phyloP scores from a whole-genome alignment of 2,113 vertebrate species.

The Gambusia holbrooki region DNA sequence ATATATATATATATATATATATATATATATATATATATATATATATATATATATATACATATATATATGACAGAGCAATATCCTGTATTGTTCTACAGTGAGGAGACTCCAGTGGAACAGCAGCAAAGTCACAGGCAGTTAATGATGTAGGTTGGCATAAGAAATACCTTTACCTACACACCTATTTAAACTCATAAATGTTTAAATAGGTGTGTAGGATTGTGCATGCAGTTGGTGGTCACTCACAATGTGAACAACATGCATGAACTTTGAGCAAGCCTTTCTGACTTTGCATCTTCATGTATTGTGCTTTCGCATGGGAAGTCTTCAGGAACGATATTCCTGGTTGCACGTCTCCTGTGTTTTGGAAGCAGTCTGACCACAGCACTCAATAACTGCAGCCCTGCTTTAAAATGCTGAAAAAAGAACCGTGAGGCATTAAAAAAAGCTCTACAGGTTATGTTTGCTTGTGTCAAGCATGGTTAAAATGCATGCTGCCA shows the following conservation, averaged over 20 bases:
- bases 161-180: background rate
- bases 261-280: background rate
- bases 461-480: conserved; percentile 16
- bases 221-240: background rate
- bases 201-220: too few species aligned
- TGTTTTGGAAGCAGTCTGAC: conserved; percentile 9
- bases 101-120: too few species aligned
- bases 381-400: background rate
- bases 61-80: too few species aligned
- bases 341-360: background rate
- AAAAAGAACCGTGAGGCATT: background rate
- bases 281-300: background rate
- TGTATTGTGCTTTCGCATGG: background rate
- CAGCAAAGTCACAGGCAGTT: background rate
- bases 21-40: too few species aligned
- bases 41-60: too few species aligned
- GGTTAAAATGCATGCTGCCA: conserved; percentile 1
- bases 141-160: background rate
- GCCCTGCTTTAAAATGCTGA: background rate
- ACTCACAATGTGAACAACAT: background rate
- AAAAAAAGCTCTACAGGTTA: conserved; percentile 12
- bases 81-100: too few species aligned
- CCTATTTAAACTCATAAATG: too few species aligned
- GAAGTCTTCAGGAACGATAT: background rate
- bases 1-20: too few species aligned